Base-by-base conservation (phyloP, 2,113 vertebrate genomes). In the Illadopsis cleaveri region DNA sequence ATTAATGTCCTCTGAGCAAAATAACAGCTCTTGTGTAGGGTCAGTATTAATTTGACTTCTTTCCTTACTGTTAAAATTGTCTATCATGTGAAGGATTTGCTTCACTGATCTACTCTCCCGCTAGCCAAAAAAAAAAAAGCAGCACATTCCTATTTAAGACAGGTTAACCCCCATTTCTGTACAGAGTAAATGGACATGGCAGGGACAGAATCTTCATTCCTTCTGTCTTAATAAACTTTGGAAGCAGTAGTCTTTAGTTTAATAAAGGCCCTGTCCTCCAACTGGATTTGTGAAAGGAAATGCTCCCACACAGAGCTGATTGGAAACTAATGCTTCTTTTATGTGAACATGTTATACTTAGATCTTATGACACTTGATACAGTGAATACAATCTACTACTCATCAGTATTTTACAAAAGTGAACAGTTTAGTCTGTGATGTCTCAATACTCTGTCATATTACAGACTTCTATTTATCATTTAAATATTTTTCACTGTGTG, bases 201-300 rank as follows among this genome's bases (percentile, higher is more conserved):
- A 83, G 50, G 27, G 47, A 77, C 38, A 81, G 87, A 93, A 58
- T 35, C 58, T 86, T 88, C 15, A 15, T 94, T 93, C 75, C 15
- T 28, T 82, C 42, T 91, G 15, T 88, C 54, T 83, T 91, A 66
- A 20, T 80, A 60, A 82, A 65, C 51, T 82, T 80, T 23, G 53
- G 51, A 94, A 77, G 51, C 40, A 37, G 42, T 71, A 92, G 71
- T 23, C 69, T 71, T 83, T 33, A 77, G 30, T 90, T 93, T 89
- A 90, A 86, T 75, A 90, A 93, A 93, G 72, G 9, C 37, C 61
- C 28, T 76, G 53, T 93, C 82, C 51, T 93, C 64, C 44, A 88
- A 82, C 83, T 96, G 96, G 86, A 86, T 96, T 90, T 92, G 69
- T 81, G 48, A 88, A 92, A 79, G 92, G 88, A 95, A 96, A 64